phyloP scores from a whole-genome alignment of 2,888 invertebrate species.

The Athalia rosae region DNA sequence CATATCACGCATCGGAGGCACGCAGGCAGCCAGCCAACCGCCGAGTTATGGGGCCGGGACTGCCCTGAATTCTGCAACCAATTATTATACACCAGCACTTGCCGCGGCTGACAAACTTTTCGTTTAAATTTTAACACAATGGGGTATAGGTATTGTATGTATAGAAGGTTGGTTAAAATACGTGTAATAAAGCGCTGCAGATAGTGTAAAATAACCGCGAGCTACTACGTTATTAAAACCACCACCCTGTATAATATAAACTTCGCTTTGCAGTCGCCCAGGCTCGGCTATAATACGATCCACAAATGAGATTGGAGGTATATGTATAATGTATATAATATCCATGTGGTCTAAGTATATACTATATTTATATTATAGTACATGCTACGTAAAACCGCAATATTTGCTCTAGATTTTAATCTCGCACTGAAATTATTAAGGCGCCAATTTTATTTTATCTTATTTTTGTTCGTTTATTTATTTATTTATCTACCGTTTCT shows the following conservation, averaged over 20 bases:
- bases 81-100: constrained; percentile 18
- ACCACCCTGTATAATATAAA: not conserved
- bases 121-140: not conserved
- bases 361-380: not conserved
- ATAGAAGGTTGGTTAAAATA: too few species aligned
- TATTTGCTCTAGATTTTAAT: constrained; percentile 15
- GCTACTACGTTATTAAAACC: constrained; percentile 10
- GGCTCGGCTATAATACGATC: not conserved
- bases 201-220: too few species aligned
- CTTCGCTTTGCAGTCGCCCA: too few species aligned
- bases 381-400: too few species aligned
- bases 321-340: not conserved
- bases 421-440: not conserved
- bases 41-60: not conserved
- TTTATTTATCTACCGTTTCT: too few species aligned
- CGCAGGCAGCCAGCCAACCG: constrained; percentile 19
- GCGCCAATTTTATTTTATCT: too few species aligned
- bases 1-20: not conserved
- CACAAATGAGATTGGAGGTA: not conserved
- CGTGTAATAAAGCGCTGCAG: too few species aligned
- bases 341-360: not conserved
- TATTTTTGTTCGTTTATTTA: too few species aligned
- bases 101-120: constrained; percentile 8
- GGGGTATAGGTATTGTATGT: too few species aligned
- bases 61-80: constrained; percentile 20